These are phyloP conservation scores for Mustela nigripes DNA, from an alignment of 2,113 vertebrate genomes.

Conservation along the genomic window DNA sequence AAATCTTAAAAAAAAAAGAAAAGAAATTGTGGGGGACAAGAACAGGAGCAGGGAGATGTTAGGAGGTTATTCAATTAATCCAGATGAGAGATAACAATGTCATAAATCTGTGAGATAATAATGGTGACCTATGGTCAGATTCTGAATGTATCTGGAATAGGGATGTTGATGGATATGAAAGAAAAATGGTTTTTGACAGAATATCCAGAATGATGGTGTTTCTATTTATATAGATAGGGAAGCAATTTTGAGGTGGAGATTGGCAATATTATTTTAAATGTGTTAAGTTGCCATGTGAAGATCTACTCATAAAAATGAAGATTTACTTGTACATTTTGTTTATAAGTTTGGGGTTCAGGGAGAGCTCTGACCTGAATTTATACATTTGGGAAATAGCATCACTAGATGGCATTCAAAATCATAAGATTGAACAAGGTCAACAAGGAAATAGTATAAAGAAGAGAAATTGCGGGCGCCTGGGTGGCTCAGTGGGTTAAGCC, in stretches of 20 bases:
- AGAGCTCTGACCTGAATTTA: neutral
- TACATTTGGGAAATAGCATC: neutral
- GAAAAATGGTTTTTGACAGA: neutral
- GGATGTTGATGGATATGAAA: neutral
- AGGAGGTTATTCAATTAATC: neutral
- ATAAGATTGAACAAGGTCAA: neutral
- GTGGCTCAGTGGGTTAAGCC: too few species aligned
- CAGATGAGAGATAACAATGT: neutral
- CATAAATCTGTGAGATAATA: neutral
- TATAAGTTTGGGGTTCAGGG: neutral
- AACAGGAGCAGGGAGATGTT: neutral
- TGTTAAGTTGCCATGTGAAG: neutral
- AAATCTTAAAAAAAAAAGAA: too few species aligned
- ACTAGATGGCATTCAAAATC: neutral
- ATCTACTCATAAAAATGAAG: neutral
- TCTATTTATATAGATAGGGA: neutral
- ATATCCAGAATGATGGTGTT: neutral
- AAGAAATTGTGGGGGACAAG: neutral
- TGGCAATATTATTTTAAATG: neutral
- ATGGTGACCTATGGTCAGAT: neutral
- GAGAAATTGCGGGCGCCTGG: too few species aligned
- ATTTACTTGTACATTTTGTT: neutral
- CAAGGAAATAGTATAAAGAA: neutral
- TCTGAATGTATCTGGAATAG: neutral
- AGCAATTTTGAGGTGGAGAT: neutral